phyloP scores from a whole-genome alignment of 2,113 vertebrate genomes.

The Sitta europaea region DNA sequence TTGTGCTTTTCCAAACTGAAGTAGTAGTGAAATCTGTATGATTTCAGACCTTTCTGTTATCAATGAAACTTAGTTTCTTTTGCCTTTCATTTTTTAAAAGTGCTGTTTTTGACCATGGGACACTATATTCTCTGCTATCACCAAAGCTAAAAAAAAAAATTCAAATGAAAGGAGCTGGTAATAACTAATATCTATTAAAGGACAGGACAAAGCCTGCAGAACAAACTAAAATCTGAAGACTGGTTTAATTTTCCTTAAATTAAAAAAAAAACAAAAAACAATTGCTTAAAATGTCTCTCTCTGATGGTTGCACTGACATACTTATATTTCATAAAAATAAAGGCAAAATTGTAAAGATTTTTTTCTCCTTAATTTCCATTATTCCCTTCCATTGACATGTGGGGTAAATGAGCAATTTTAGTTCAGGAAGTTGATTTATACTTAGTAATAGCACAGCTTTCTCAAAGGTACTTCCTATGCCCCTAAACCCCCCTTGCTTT shows the following conservation, averaged over 20 bases:
- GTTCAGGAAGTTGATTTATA: neutral
- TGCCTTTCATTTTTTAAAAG: neutral
- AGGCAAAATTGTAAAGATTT: neutral
- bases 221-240: neutral
- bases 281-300: no score
- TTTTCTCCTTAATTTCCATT: neutral
- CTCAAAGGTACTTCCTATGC: neutral
- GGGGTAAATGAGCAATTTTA: neutral
- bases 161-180: neutral
- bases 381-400: neutral
- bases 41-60: neutral
- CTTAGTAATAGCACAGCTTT: neutral
- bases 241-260: neutral
- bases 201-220: neutral
- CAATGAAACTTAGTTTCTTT: neutral
- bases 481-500: neutral
- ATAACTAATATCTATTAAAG: neutral
- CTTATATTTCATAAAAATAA: neutral
- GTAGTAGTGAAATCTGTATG: neutral
- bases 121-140: neutral
- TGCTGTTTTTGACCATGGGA: neutral
- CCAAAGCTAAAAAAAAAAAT: neutral
- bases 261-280: no score
- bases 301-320: neutral
- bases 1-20: neutral